phyloP scores from a whole-genome alignment of 2,888 invertebrate species.

The Trissolcus japonicus region DNA sequence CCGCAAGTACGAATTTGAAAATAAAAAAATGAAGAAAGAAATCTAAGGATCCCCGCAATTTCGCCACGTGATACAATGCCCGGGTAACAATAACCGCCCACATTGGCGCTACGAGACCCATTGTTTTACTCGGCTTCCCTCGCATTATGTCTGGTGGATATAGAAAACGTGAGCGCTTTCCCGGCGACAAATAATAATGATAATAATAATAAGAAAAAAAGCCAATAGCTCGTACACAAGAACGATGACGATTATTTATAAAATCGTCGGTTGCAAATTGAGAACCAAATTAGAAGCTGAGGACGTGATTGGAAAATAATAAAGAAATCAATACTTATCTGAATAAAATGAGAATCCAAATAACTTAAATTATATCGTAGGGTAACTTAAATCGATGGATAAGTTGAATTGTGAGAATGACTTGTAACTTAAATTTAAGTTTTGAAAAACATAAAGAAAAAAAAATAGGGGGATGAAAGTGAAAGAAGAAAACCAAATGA shows the following conservation, averaged over 20 bases:
- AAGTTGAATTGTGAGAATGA: too few species aligned
- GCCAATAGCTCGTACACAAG: not conserved
- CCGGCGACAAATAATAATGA: too few species aligned
- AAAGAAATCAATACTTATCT: conserved; percentile 48
- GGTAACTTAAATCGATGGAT: too few species aligned
- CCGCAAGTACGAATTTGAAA: not conserved
- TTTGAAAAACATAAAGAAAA: conserved; percentile 22
- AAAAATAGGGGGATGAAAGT: conserved; percentile 44
- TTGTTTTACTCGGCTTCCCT: not conserved
- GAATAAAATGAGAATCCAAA: conserved; percentile 32
- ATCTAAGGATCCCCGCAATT: conserved; percentile 1
- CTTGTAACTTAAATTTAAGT: too few species aligned
- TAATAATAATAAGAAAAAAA: too few species aligned
- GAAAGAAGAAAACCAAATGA: conserved; percentile 60
- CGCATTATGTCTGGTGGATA: not conserved
- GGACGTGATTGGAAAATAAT: conserved; percentile 43
- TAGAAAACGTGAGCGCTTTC: conserved; percentile 2
- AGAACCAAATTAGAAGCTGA: conserved; percentile 6
- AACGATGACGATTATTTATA: not conserved
- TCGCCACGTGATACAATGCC: not conserved
- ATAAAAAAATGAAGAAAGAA: not conserved
- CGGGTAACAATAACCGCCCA: conserved; percentile 3
- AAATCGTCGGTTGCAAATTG: not conserved
- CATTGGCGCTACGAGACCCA: not conserved
- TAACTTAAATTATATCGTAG: conserved; percentile 2